Conservation (phyloP, 1,140 invertebrate species). For the Andricus grossulariae region DNA sequence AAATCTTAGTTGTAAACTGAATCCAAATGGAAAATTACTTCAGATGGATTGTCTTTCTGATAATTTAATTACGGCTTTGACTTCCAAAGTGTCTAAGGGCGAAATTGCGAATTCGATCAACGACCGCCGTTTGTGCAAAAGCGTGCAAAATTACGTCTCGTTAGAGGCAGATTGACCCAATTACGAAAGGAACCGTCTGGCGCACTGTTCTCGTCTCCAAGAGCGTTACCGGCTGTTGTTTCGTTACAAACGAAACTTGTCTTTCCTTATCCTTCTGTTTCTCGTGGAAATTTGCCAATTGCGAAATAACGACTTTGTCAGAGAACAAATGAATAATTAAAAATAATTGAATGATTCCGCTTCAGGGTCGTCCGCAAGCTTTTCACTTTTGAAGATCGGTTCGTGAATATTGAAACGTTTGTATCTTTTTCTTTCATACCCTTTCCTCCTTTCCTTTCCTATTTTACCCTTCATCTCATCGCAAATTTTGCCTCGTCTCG, state of each 20-base stretch:
- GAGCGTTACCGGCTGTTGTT: constrained; percentile 45
- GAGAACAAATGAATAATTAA: background rate
- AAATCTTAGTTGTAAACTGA: no score
- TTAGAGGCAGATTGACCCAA: constrained; percentile 58
- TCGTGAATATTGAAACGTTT: no score
- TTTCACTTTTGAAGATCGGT: no score
- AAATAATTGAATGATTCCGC: background rate
- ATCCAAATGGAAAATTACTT: no score
- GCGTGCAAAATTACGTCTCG: constrained; percentile 54
- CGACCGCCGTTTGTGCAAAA: constrained; percentile 35
- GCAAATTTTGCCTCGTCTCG: no score
- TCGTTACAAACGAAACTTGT: constrained; percentile 50
- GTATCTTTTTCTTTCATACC: no score
- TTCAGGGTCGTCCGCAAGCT: no score
- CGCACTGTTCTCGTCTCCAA: constrained; percentile 53
- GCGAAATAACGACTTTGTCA: constrained; percentile 36
- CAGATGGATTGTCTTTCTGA: no score
- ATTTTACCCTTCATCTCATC: no score
- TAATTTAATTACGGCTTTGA: no score
- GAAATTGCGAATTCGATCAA: background rate
- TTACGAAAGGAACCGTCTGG: constrained; percentile 57
- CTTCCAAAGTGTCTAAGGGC: background rate
- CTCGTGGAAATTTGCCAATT: constrained; percentile 50
- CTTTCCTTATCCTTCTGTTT: constrained; percentile 39
- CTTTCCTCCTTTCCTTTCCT: no score